A percentile compares a stretch with the other conserved stretches of the same genome.
Evolutionary conservation across 2,888 invertebrate species (phyloP).

Genomic region (Amphiduros pacificus): DNA sequence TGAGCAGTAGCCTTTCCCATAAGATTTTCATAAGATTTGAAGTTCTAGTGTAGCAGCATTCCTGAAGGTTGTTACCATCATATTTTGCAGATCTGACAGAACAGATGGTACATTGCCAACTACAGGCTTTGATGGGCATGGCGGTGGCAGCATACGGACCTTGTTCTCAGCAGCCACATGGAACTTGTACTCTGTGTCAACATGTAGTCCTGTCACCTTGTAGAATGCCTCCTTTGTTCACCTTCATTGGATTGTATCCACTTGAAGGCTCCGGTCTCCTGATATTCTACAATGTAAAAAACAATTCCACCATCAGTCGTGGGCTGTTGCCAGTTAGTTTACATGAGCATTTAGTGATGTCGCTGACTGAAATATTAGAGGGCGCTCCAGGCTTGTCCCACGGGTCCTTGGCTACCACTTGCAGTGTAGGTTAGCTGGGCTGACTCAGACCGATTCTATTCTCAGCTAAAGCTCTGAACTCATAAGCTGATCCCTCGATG

Average conservation of each 20-base stretch:
- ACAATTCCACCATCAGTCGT: slow-evolving; percentile 37
- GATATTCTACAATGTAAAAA: no score
- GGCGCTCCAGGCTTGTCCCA: slow-evolving; percentile 62
- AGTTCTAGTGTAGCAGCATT: no score
- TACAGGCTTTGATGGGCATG: no score
- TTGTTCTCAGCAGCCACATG: slow-evolving; percentile 58
- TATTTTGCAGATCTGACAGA: no score
- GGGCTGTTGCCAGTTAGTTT: slow-evolving; percentile 35
- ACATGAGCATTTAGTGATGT: slow-evolving; percentile 33
- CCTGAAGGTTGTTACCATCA: no score
- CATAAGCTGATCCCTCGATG: slow-evolving; percentile 64
- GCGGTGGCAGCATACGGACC: no score
- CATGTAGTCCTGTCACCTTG: slow-evolving; percentile 53
- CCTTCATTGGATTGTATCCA: slow-evolving; percentile 30
- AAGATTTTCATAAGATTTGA: no score
- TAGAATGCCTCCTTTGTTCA: slow-evolving; percentile 37
- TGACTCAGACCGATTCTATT: slow-evolving; percentile 91
- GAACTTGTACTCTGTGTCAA: slow-evolving; percentile 56
- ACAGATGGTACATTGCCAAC: no score
- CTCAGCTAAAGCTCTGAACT: slow-evolving; percentile 81
- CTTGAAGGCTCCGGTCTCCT: slow-evolving; percentile 25
- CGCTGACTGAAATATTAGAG: slow-evolving; percentile 25
- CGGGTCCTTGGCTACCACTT: slow-evolving; percentile 32
- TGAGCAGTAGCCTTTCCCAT: no score
- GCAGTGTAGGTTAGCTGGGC: slow-evolving; percentile 69